A percentile compares a stretch with the other conserved stretches of the same genome.
Evolutionary conservation across 2,113 vertebrate genomes (phyloP).

Genomic region (Origma solitaria): DNA sequence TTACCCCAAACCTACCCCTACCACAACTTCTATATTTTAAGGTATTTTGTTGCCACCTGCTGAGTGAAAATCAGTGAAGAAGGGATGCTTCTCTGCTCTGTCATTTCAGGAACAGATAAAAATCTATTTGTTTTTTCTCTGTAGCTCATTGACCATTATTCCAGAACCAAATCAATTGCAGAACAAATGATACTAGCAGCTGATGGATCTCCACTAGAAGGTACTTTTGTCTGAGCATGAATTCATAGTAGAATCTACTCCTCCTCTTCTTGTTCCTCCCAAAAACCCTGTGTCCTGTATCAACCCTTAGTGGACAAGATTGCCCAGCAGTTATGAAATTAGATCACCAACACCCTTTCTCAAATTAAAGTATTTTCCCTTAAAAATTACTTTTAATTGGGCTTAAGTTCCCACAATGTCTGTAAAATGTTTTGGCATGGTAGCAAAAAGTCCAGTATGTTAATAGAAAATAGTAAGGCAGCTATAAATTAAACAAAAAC

Average conservation of each 20-base stretch:
- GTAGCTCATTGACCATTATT: constrained; percentile 92
- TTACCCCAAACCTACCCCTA: background rate
- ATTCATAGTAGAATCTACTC: background rate
- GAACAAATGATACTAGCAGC: constrained; percentile 87
- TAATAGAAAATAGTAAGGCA: background rate
- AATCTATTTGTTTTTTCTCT: constrained; percentile 1
- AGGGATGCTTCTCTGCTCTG: background rate
- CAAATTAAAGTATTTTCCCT: background rate
- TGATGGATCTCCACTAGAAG: constrained; percentile 79
- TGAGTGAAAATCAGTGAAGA: background rate
- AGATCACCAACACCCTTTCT: background rate
- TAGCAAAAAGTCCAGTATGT: background rate
- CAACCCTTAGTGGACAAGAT: background rate
- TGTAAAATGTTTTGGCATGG: background rate
- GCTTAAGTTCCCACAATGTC: background rate
- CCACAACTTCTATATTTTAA: background rate
- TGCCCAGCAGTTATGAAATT: background rate
- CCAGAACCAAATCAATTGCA: constrained; percentile 90
- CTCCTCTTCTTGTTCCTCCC: background rate
- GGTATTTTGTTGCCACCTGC: background rate
- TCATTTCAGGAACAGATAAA: background rate
- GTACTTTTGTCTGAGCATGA: constrained; percentile 59
- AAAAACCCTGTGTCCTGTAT: background rate
- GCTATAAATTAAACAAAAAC: background rate
- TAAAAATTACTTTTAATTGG: background rate